These are phyloP conservation scores for Erinaceus europaeus DNA, from an alignment of 2,113 vertebrate genomes.

Conservation along the genomic window DNA sequence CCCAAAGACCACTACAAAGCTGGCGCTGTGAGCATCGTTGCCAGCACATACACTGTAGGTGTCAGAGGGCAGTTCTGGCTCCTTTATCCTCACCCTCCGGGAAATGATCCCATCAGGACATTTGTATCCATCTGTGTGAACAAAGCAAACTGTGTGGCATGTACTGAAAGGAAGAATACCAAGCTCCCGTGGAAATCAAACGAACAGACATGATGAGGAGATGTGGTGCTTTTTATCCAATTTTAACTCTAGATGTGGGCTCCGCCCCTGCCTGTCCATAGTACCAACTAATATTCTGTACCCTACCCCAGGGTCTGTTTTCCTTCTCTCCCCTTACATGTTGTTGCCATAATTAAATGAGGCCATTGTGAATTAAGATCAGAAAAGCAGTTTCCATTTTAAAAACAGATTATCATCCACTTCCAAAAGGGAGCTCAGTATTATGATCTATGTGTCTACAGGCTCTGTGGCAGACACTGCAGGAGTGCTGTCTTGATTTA, in stretches of 20 bases:
- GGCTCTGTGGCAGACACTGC: background rate
- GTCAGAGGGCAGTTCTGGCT: background rate
- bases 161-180: background rate
- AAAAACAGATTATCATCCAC: background rate
- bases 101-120: background rate
- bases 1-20: background rate
- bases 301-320: background rate
- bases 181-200: background rate
- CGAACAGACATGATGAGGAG: background rate
- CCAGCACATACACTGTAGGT: background rate
- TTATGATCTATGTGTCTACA: background rate
- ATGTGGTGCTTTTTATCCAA: background rate
- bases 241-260: background rate
- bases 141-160: background rate
- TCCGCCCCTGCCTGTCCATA: background rate
- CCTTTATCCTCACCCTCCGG: too few relatives aligned
- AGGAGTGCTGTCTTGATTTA: background rate
- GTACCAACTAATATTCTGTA: background rate
- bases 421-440: background rate
- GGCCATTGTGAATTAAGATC: background rate
- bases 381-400: background rate
- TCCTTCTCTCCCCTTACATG: background rate
- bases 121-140: background rate
- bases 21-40: background rate
- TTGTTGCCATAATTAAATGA: conserved; percentile 19